Conservation (phyloP, 2,888 invertebrate genomes). For the Rhagium mordax region DNA sequence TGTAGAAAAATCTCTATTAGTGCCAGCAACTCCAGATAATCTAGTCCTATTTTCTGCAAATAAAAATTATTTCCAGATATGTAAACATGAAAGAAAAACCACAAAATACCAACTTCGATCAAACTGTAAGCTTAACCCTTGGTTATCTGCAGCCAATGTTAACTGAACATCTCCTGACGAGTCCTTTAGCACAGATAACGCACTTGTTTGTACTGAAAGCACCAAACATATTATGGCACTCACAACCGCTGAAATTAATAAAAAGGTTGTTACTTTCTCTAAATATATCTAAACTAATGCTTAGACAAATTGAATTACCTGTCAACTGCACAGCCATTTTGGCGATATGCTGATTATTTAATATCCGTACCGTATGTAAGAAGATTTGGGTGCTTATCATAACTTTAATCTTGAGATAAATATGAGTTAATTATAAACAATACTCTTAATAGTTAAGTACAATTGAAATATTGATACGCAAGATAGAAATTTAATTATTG, state of each 20-base stretch:
- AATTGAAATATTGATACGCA: too few species aligned
- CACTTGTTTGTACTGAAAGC: not conserved
- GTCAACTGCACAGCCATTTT: not conserved
- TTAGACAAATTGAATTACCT: not conserved
- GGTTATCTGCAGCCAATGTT: not conserved
- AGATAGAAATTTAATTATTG: too few species aligned
- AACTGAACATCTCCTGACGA: not conserved
- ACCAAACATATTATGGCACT: not conserved
- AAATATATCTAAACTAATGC: too few species aligned
- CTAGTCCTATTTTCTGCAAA: not conserved
- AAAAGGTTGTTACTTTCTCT: not conserved
- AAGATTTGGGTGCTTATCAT: not conserved
- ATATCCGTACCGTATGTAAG: not conserved
- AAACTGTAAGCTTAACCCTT: not conserved
- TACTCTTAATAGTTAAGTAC: too few species aligned
- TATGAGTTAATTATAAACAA: too few species aligned
- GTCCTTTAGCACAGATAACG: not conserved
- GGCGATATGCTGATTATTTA: not conserved
- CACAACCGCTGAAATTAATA: not conserved
- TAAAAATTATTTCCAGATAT: too few species aligned
- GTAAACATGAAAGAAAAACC: too few species aligned
- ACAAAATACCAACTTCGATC: not conserved
- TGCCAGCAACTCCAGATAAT: not conserved
- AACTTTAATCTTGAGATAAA: too few species aligned
- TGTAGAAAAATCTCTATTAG: not conserved